Evolutionary conservation across 2,113 vertebrate species (phyloP).

Genomic region (Stigmatopora nigra): DNA sequence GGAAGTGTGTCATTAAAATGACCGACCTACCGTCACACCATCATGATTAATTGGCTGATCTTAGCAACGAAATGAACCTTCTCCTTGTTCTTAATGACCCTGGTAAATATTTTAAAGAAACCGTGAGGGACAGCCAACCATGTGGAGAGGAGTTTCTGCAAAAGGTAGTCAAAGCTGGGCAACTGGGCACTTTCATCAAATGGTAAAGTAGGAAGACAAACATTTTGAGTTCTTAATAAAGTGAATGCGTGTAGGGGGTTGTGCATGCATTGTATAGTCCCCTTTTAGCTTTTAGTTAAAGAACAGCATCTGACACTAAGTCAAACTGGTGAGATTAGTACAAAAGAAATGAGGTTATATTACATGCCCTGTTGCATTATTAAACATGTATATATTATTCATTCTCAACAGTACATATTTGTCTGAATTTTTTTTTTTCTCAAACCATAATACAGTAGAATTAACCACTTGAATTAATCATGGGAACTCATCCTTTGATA

Average conservation of each 20-base stretch:
- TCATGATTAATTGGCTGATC: conserved; percentile 83
- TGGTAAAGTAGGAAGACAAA: conserved; percentile 33
- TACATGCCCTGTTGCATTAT: conserved; percentile 69
- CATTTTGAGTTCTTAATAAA: conserved; percentile 19
- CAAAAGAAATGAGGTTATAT: conserved; percentile 50
- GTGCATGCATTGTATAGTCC: conserved; percentile 43
- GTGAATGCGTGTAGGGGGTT: neutral
- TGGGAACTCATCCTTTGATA: conserved; percentile 73
- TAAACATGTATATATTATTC: conserved; percentile 65
- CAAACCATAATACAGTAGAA: conserved; percentile 65
- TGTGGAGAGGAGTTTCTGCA: conserved; percentile 4
- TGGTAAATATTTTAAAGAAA: conserved; percentile 79
- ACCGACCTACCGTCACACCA: conserved; percentile 58
- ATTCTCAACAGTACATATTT: conserved; percentile 73
- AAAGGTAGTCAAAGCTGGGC: neutral
- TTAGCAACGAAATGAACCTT: conserved; percentile 75
- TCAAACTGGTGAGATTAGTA: conserved; percentile 57
- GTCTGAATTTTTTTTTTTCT: conserved; percentile 73
- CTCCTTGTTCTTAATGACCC: conserved; percentile 77
- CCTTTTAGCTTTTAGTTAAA: conserved; percentile 47
- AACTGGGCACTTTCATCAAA: neutral
- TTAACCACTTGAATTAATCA: conserved; percentile 80
- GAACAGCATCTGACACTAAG: conserved; percentile 50
- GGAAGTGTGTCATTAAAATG: conserved; percentile 79
- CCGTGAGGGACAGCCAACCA: conserved; percentile 31